Evolutionary conservation across 2,888 invertebrate genomes (phyloP).

Genomic region (Pammene fasciana): DNA sequence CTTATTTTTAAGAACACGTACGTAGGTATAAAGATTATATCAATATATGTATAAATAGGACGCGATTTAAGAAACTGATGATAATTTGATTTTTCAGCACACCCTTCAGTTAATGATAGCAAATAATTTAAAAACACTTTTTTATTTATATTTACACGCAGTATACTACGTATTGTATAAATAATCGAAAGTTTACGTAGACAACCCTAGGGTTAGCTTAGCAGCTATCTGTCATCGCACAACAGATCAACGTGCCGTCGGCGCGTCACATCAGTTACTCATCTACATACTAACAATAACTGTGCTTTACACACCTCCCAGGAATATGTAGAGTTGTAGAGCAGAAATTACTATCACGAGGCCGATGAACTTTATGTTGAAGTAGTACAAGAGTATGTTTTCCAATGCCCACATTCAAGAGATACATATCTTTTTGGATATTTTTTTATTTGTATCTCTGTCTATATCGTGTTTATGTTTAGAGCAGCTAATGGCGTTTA

Average conservation of each 20-base stretch:
- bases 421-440: no score
- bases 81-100: no score
- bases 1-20: no score
- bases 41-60: no score
- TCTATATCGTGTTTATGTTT: background rate
- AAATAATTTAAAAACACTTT: no score
- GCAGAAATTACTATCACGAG: constrained; percentile 13
- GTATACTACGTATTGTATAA: no score
- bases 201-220: constrained; percentile 17
- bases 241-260: constrained; percentile 28
- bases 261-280: constrained; percentile 21
- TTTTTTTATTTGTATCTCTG: background rate
- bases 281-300: constrained; percentile 30
- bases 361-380: background rate
- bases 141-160: no score
- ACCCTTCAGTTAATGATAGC: no score
- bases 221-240: constrained; percentile 24
- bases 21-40: no score
- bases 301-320: constrained; percentile 16
- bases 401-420: no score
- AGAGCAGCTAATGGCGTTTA: background rate
- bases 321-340: constrained; percentile 29
- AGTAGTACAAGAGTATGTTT: background rate
- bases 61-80: no score
- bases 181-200: background rate